Evolutionary conservation across 2,113 vertebrate species (phyloP), one percentile per base, ranked within the genome.

Genomic region (Lepus timidus): DNA sequence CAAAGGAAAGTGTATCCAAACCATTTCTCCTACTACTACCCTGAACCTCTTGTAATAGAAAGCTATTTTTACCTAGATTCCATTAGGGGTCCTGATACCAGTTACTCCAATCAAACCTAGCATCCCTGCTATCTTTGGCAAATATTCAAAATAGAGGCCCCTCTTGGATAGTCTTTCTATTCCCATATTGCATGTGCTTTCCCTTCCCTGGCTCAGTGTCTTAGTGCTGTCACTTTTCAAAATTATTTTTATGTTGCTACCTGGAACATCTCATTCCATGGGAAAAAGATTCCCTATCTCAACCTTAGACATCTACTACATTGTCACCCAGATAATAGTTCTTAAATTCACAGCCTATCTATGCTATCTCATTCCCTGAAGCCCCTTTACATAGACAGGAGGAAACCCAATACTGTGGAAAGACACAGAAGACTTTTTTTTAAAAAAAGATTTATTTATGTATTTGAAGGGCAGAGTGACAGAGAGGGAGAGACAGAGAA

Each of bases 121-220:
- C n/a, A 97, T 85, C 49, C 31, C 9, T 90, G 9, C 36, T n/a
- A 65, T 85, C 22, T 78, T 88, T 78, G 58, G 36, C 33, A 27
- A 83, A 3, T 90, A 22, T 88, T 39, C 58, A 85, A 74, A 96
- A 75, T 36, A 88, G 62, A 74, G 55, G 0, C 17, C 16, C 6
- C 9, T 96, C 23, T 81, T 86, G n/a, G 93, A 95, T 83, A 23
- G 5, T 92, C 49, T 73, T 94, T 58, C 25, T n/a, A n/a, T 83
- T 70, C 31, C 17, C 25, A 25, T 91, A 75, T 19, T 73, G 1
- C 55, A 11, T 52, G 0, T 75, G 52, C 16, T 89, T 95, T 33
- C 49, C 88, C 8, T 90, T 4, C 22, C 8, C 1, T 85, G 22
- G 22, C 22, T 91, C n/a, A 68, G 68, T n/a, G 88, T 70, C 33